Percentiles rank a stretch among this genome's conserved stretches.
phyloP scores from a whole-genome alignment of 2,888 invertebrate species.

The Drosophila parthenogenetica region DNA sequence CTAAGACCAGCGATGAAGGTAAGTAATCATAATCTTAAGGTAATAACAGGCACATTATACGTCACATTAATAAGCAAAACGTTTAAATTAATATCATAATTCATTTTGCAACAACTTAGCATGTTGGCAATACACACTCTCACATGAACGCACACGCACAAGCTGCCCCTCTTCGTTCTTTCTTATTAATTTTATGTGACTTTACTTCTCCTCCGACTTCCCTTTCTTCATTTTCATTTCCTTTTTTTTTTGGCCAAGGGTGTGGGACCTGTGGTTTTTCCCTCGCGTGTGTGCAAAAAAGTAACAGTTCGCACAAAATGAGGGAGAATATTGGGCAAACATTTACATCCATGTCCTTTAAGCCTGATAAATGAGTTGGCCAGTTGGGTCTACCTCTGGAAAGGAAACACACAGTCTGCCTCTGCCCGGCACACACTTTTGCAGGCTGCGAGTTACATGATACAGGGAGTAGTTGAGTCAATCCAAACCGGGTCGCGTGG shows the following conservation, averaged over 20 bases:
- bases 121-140: slow-evolving; percentile 57
- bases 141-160: slow-evolving; percentile 1
- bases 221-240: background rate
- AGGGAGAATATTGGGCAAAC: slow-evolving; percentile 54
- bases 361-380: slow-evolving; percentile 78
- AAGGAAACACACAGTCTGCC: slow-evolving; percentile 1
- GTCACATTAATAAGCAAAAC: slow-evolving; percentile 82
- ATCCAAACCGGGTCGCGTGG: slow-evolving; percentile 45
- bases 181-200: slow-evolving; percentile 80
- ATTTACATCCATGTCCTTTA: slow-evolving; percentile 74
- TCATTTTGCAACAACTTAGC: slow-evolving; percentile 82
- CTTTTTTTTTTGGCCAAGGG: slow-evolving; percentile 38
- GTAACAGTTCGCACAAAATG: slow-evolving; percentile 53
- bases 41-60: slow-evolving; percentile 80
- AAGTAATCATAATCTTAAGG: slow-evolving; percentile 79
- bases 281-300: slow-evolving; percentile 52
- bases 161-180: slow-evolving; percentile 30
- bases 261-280: slow-evolving; percentile 45
- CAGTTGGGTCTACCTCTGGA: slow-evolving; percentile 29
- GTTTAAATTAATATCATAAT: slow-evolving; percentile 83
- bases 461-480: too few species aligned
- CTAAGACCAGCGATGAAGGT: slow-evolving; percentile 29
- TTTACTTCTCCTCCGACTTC: slow-evolving; percentile 47
- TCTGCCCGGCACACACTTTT: too few species aligned
- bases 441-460: too few species aligned